Base-by-base conservation (phyloP, 2,113 vertebrate genomes). In the Cyprinodon tularosa region DNA sequence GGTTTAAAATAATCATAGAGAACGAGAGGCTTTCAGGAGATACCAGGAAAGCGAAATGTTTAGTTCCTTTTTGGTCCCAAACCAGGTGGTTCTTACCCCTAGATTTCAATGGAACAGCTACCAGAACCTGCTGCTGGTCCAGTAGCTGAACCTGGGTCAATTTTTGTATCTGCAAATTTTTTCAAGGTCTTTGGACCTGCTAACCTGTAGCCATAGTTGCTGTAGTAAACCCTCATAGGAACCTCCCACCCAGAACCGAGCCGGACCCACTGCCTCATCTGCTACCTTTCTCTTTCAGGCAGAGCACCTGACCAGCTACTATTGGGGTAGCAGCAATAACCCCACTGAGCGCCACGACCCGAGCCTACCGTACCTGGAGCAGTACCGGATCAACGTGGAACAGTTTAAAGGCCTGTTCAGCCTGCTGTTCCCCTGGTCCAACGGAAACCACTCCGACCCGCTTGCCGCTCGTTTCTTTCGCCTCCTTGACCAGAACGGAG, bases 241-340 rank as follows among this genome's bases (percentile, higher is more conserved):
- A 29, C 29, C 1, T 29, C 29, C 29, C 29, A 29, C 29, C 29
- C 29, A 29, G 29, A 29, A 29, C 29, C 29, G 1, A 29, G 29
- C 29, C 29, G 29, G 29, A 29, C 29, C 29, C 29, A 29, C 29
- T 29, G 3, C 14, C 12, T 40, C 12, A 12, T n/a, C 29, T 37
- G 3, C 0, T 62, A 36, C 13, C 42, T 29, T 29, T 29, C 29
- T 48, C 72, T 69, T 20, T 17, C 84, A 99, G 98, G 95, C 97
- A 0, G 98, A 99, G 42, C 98, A 99, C 85, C 94, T 99, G 81
- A 98, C 97, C 45, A 99, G 98, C 94, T 99, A 98, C 90, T 99
- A 99, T 93, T 99, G 98, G 98, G 98, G 98, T 0, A 96, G 98
- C 20, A 97, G 93, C 92, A 98, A 96, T 93, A 96, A 96, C 1